A percentile compares a stretch with the other conserved stretches of the same genome.
Conservation (phyloP, 2,888 invertebrate genomes). For the Platynereis dumerilii region DNA sequence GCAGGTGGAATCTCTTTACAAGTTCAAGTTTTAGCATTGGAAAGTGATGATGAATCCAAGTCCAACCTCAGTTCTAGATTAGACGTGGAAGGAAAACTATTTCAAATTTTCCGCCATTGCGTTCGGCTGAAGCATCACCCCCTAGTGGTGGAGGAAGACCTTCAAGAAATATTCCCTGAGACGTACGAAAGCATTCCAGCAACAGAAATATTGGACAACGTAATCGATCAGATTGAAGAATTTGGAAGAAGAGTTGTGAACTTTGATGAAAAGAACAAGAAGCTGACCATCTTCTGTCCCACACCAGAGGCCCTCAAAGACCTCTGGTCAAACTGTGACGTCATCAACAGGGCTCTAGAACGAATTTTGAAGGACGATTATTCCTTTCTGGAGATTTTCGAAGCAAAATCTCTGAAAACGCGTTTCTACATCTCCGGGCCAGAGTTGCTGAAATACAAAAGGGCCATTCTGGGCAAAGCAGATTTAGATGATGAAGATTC, state of each 20-base stretch:
- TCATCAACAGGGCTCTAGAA: conserved; percentile 31
- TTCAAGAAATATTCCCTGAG: conserved; percentile 24
- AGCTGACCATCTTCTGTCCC: conserved; percentile 38
- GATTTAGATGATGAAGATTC: neutral
- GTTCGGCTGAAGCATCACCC: conserved; percentile 40
- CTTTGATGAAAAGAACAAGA: conserved; percentile 30
- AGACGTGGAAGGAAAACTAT: too few species aligned
- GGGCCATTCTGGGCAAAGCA: neutral
- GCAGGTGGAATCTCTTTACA: too few species aligned
- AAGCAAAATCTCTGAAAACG: conserved; percentile 18
- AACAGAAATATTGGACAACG: conserved; percentile 26
- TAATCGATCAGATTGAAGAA: conserved; percentile 34
- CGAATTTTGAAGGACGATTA: conserved; percentile 18
- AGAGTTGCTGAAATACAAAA: conserved; percentile 30
- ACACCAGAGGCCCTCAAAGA: conserved; percentile 34
- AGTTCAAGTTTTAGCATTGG: too few species aligned
- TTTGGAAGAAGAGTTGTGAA: conserved; percentile 35
- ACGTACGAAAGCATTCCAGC: conserved; percentile 27
- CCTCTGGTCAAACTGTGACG: conserved; percentile 39
- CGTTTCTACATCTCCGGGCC: conserved; percentile 29
- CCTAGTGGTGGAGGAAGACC: conserved; percentile 30
- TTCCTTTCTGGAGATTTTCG: conserved; percentile 25
- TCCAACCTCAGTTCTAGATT: too few species aligned
- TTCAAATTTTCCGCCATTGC: conserved; percentile 32
- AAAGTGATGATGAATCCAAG: too few species aligned